Conservation (phyloP, 2,888 invertebrate species). For the Chrysolina americana region DNA sequence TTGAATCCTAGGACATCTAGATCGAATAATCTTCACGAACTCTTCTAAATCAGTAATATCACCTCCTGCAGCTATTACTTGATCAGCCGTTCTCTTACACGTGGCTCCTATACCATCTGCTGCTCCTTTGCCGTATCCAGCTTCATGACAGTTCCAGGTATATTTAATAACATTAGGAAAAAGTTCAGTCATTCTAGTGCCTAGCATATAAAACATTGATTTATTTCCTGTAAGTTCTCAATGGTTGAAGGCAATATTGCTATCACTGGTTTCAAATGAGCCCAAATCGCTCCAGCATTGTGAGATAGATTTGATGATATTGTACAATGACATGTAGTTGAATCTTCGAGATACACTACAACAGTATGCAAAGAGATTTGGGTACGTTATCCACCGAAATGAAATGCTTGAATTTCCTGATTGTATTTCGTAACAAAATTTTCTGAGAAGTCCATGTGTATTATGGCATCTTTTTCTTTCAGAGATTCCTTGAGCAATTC, state of each 20-base stretch:
- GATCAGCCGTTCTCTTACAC: slow-evolving; percentile 62
- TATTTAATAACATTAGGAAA: slow-evolving; percentile 52
- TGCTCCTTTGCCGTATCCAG: slow-evolving; percentile 62
- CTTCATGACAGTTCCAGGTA: slow-evolving; percentile 59
- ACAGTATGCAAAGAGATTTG: slow-evolving; percentile 64
- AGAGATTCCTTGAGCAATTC: too few relatives aligned
- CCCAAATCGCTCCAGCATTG: slow-evolving; percentile 41
- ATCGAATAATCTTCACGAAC: slow-evolving; percentile 49
- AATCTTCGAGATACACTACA: slow-evolving; percentile 56
- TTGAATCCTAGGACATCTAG: slow-evolving; percentile 49
- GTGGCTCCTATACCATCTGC: slow-evolving; percentile 62
- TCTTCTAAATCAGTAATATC: slow-evolving; percentile 56
- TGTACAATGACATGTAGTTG: slow-evolving; percentile 40
- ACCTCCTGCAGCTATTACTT: slow-evolving; percentile 57
- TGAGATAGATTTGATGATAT: slow-evolving; percentile 58
- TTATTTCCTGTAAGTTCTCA: slow-evolving; percentile 52
- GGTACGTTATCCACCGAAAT: slow-evolving; percentile 58
- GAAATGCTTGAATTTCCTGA: slow-evolving; percentile 63
- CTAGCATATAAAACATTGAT: slow-evolving; percentile 44
- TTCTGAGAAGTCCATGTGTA: too few relatives aligned
- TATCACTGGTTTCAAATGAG: slow-evolving; percentile 57
- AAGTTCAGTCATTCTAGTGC: slow-evolving; percentile 52
- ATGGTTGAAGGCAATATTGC: slow-evolving; percentile 50
- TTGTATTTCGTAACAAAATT: too few relatives aligned
- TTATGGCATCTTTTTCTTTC: too few relatives aligned